A percentile compares a stretch with the other conserved stretches of the same genome.
Evolutionary conservation across 2,797 vertebrate species (phyloP).

Genomic region (Chiroxiphia lanceolata): DNA sequence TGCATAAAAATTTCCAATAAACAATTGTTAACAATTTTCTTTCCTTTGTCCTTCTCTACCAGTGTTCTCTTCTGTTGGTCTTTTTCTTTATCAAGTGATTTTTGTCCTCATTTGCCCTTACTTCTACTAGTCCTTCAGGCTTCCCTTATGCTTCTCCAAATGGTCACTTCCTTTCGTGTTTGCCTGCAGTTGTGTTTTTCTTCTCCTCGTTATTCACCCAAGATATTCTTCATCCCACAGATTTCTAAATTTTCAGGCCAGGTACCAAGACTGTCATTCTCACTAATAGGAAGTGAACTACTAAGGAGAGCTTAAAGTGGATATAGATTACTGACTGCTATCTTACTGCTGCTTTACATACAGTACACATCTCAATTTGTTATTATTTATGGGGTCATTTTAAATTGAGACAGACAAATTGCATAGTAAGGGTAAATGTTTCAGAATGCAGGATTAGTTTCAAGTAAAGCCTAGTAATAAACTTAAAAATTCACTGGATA

Average conservation of each 20-base stretch:
- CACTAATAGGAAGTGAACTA: not conserved
- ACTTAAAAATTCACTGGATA: not conserved
- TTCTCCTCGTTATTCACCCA: not conserved
- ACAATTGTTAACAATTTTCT: not conserved
- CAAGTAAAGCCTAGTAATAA: not conserved
- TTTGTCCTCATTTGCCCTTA: not conserved
- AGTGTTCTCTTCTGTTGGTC: not conserved
- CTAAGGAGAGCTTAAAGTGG: not conserved
- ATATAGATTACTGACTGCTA: not conserved
- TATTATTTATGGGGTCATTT: not conserved
- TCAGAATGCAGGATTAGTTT: not conserved
- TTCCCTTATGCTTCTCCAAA: not conserved
- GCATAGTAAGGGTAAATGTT: not conserved
- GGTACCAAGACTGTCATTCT: not conserved
- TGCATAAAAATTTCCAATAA: not conserved
- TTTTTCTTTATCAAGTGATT: not conserved
- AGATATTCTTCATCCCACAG: not conserved
- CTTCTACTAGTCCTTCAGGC: not conserved
- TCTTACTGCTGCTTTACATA: not conserved
- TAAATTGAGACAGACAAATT: not conserved
- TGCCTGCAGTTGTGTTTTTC: not conserved
- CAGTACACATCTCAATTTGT: not conserved
- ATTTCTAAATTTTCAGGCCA: not conserved
- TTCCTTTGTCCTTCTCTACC: not conserved
- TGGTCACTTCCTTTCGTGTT: not conserved